phyloP scores from a whole-genome alignment of 2,888 invertebrate species.

The Exocentrus adspersus region DNA sequence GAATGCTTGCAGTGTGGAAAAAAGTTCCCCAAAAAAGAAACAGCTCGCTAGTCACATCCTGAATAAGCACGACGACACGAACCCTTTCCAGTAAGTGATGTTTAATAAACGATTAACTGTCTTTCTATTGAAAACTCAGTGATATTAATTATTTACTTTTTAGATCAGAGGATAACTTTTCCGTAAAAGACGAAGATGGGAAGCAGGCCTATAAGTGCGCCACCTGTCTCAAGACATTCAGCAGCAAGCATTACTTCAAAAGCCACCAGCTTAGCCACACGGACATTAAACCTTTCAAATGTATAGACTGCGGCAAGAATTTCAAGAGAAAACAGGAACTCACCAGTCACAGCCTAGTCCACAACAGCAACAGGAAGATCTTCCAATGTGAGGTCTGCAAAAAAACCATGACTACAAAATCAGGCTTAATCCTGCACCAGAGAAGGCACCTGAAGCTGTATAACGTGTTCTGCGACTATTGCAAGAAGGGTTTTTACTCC shows the following conservation, averaged over 20 bases:
- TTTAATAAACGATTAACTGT: too few species aligned
- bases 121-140: too few species aligned
- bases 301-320: slow-evolving; percentile 34
- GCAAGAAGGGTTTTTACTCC: slow-evolving; percentile 48
- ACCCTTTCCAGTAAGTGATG: neutral
- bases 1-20: slow-evolving; percentile 32
- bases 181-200: slow-evolving; percentile 52
- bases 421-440: slow-evolving; percentile 42
- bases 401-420: slow-evolving; percentile 63
- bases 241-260: slow-evolving; percentile 64
- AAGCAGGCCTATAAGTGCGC: slow-evolving; percentile 66
- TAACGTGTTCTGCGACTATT: slow-evolving; percentile 47
- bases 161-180: slow-evolving; percentile 19
- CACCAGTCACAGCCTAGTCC: slow-evolving; percentile 34
- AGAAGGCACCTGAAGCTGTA: slow-evolving; percentile 54
- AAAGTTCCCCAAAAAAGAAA: slow-evolving; percentile 52
- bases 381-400: slow-evolving; percentile 67
- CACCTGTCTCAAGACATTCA: slow-evolving; percentile 67
- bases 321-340: slow-evolving; percentile 41
- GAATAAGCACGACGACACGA: neutral
- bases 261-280: slow-evolving; percentile 36
- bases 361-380: slow-evolving; percentile 40
- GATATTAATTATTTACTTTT: neutral
- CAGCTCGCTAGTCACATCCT: slow-evolving; percentile 37
- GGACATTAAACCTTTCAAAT: slow-evolving; percentile 26